Base-by-base conservation (phyloP, 2,113 vertebrate species). In the Centropus unirufus region DNA sequence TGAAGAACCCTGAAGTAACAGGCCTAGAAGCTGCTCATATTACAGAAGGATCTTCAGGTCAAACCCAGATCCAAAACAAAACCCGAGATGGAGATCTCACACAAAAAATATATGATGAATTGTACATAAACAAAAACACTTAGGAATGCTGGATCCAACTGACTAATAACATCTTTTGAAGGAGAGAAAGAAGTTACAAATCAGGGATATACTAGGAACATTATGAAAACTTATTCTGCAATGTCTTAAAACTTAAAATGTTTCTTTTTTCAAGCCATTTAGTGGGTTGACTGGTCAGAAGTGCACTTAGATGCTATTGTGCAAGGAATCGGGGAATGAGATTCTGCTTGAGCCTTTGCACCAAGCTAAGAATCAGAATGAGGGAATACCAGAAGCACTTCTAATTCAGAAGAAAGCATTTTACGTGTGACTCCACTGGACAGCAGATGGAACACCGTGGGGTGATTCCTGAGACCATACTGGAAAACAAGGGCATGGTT, bases 1-100 rank as follows among this genome's bases (percentile, higher is more conserved):
- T n/a, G 46, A 93, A 80, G 42, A 94, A 88, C 30, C 29, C 12
- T 79, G 27, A 92, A 51, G 36, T 81, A 57, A 62, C 15, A 91
- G 55, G 29, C 75, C 34, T 47, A 70, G 34, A 83, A 83, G 26
- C 34, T 86, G 46, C 51, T 51, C 70, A 16, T 52, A 73, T 76
- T 67, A 67, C 30, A 67, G 21, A 85, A 47, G 2, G 76, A 82
- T 51, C 55, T 63, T 66, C 22, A 51, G 32, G 74, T 82, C 34
- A 91, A 76, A 87, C 79, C 39, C 46, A 78, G 49, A 87, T 72
- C 54, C 29, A 89, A 91, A 95, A 85, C 74, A 94, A 95, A 94
- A 79, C 32, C 36, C 58, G 22, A 79, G 67, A 85, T 46, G 24
- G 36, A 76, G 10, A 84, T 22, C 22, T 87, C 49, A 74, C 5